These are phyloP conservation scores for Sarcophaga subvicina DNA, from an alignment of 2,888 invertebrate species.

Conservation along the genomic window DNA sequence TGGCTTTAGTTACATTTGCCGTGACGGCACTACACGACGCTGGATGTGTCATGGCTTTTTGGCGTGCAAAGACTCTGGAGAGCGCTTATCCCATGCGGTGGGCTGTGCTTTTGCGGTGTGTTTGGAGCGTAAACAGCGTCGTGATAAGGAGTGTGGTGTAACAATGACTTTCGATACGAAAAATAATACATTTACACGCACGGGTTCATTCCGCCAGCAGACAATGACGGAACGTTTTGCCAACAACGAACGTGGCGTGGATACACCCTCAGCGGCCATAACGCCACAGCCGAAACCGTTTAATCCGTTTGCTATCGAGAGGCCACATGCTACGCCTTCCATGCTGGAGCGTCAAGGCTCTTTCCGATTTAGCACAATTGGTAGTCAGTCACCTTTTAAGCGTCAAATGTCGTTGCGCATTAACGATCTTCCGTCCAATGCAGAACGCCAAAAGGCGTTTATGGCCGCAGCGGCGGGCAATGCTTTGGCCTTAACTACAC, in stretches of 20 bases:
- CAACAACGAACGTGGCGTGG: slow-evolving; percentile 82
- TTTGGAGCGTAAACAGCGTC: slow-evolving; percentile 97
- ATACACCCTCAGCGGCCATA: slow-evolving; percentile 80
- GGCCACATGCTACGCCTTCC: slow-evolving; percentile 97
- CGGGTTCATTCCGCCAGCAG: slow-evolving; percentile 94
- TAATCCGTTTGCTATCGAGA: slow-evolving; percentile 96
- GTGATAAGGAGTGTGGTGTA: slow-evolving; percentile 97
- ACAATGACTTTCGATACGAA: slow-evolving; percentile 96
- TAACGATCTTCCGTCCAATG: slow-evolving; percentile 96
- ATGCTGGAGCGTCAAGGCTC: slow-evolving; percentile 98
- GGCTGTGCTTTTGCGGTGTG: slow-evolving; percentile 99
- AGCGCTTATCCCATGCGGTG: slow-evolving; percentile 98
- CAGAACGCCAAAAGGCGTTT: slow-evolving; percentile 88
- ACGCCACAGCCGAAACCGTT: slow-evolving; percentile 85
- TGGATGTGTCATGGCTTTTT: slow-evolving; percentile 99
- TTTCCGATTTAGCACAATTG: slow-evolving; percentile 91
- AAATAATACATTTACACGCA: slow-evolving; percentile 95
- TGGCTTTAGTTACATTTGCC: slow-evolving; percentile 98
- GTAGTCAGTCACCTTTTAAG: slow-evolving; percentile 95
- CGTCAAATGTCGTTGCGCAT: slow-evolving; percentile 97
- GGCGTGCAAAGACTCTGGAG: slow-evolving; percentile 98
- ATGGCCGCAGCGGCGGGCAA: slow-evolving; percentile 79
- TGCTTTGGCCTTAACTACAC: slow-evolving; percentile 74
- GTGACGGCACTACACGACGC: slow-evolving; percentile 98
- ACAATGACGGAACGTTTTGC: slow-evolving; percentile 90